Evolutionary conservation across 2,797 vertebrate genomes (phyloP).

Genomic region (Sardinella longiceps): DNA sequence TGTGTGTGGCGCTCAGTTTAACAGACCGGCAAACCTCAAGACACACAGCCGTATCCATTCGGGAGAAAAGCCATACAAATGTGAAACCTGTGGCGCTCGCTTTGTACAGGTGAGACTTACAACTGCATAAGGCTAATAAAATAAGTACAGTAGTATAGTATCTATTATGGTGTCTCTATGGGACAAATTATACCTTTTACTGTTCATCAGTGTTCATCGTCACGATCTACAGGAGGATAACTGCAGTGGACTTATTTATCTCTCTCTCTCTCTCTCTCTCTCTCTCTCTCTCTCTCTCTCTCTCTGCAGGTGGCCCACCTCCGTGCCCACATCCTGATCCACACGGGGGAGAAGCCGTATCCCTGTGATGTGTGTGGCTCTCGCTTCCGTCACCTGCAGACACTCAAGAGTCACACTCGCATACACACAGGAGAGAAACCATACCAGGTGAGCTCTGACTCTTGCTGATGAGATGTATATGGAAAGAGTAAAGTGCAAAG

Average conservation of each 20-base stretch:
- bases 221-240: not conserved
- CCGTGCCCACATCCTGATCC: conserved; percentile 93
- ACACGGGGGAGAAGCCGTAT: conserved; percentile 96
- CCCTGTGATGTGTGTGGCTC: conserved; percentile 95
- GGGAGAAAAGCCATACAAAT: conserved; percentile 97
- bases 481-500: no score
- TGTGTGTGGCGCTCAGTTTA: conserved; percentile 96
- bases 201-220: not conserved
- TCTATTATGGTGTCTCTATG: not conserved
- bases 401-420: conserved; percentile 95
- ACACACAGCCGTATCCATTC: conserved; percentile 97
- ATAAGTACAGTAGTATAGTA: no score
- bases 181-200: not conserved
- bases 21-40: conserved; percentile 96
- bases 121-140: not conserved
- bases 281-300: not conserved
- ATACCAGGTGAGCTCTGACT: conserved; percentile 85
- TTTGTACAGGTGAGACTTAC: conserved; percentile 81
- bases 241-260: not conserved
- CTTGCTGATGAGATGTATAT: no score
- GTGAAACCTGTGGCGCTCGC: conserved; percentile 91
- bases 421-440: conserved; percentile 98
- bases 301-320: conserved; percentile 84
- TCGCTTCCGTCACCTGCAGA: conserved; percentile 95
- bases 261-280: no score